Evolutionary conservation across 2,113 vertebrate species (phyloP).

Genomic region (Cinclus cinclus): DNA sequence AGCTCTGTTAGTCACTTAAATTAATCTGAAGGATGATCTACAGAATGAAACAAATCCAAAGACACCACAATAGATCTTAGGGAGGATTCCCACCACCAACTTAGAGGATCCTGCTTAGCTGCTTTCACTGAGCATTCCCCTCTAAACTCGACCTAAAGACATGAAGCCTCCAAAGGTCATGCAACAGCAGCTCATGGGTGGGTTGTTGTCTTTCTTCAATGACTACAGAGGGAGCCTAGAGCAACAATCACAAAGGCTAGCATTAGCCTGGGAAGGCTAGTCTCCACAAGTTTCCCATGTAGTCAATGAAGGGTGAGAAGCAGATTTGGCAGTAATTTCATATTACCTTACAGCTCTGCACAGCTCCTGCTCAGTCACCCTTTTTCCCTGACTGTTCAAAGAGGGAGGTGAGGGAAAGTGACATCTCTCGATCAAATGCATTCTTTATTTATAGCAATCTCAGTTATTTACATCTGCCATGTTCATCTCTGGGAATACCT

Average conservation of each 20-base stretch:
- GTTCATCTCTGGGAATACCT: background rate
- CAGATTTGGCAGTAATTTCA: conserved; percentile 12
- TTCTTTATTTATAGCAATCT: background rate
- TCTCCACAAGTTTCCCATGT: background rate
- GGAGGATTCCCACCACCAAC: background rate
- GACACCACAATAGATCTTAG: background rate
- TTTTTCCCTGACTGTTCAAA: background rate
- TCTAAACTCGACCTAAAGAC: background rate
- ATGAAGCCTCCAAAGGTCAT: background rate
- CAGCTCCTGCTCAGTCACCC: background rate
- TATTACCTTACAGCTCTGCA: background rate
- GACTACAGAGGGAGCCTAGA: background rate
- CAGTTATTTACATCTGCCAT: background rate
- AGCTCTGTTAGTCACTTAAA: background rate
- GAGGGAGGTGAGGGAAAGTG: background rate
- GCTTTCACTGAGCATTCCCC: background rate
- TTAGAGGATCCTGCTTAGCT: background rate
- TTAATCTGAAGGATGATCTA: background rate
- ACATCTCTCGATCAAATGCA: background rate
- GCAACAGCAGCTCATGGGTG: background rate
- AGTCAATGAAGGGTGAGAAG: background rate
- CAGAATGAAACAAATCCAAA: background rate
- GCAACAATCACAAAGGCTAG: background rate
- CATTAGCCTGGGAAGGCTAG: background rate
- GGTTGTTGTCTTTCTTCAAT: background rate